Conservation (phyloP, 2,888 invertebrate genomes). For the Harpalus rufipes region DNA sequence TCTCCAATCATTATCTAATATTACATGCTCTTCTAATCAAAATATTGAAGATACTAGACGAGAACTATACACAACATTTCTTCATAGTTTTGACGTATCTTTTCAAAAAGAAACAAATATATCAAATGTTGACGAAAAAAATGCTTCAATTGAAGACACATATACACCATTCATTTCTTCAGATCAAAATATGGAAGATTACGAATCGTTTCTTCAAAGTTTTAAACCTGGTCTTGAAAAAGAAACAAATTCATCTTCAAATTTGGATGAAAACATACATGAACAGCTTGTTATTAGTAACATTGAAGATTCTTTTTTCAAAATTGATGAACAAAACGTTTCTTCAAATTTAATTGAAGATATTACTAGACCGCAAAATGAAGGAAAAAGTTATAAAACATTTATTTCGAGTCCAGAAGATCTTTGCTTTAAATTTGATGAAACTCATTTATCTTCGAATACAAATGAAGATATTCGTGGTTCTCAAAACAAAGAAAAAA, state of each 20-base stretch:
- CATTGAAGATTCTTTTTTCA: too few species aligned
- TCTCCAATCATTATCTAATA: background rate
- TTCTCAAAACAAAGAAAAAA: background rate
- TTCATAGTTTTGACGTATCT: background rate
- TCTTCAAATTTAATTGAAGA: background rate
- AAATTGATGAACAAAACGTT: background rate
- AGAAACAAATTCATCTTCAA: too few species aligned
- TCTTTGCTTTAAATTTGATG: background rate
- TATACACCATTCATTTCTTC: background rate
- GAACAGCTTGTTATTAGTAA: too few species aligned
- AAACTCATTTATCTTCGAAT: background rate
- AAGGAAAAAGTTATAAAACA: background rate
- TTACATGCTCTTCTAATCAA: too few species aligned
- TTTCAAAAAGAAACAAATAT: background rate
- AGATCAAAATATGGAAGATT: background rate
- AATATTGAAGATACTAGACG: background rate
- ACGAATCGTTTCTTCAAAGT: too few species aligned
- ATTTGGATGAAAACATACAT: too few species aligned
- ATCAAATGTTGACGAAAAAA: too few species aligned
- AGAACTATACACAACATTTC: background rate
- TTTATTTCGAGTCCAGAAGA: background rate
- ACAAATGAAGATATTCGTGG: background rate
- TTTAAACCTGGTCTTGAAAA: too few species aligned
- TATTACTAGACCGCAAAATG: background rate
- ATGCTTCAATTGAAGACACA: background rate